phyloP scores from a whole-genome alignment of 2,113 vertebrate genomes.

The Pao palembangensis region DNA sequence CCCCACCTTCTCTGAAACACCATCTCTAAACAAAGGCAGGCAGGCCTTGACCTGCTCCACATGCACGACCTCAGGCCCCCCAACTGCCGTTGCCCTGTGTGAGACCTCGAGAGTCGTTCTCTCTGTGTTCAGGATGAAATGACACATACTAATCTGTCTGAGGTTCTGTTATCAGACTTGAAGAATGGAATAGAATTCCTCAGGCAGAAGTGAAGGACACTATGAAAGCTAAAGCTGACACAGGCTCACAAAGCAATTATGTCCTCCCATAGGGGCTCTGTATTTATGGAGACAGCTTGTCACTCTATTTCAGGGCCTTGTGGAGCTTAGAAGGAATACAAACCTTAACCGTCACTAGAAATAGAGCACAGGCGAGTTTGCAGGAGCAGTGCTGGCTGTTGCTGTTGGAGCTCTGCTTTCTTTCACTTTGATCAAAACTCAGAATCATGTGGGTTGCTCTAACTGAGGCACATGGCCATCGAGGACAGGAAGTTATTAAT shows the following conservation, averaged over 20 bases:
- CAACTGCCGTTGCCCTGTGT: not conserved
- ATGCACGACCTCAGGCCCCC: constrained; percentile 3
- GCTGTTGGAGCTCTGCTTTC: constrained; percentile 39
- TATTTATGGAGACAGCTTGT: constrained; percentile 74
- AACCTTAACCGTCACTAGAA: constrained; percentile 58
- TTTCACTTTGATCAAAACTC: constrained; percentile 48
- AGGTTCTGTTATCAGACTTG: constrained; percentile 5
- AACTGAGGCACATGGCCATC: not conserved
- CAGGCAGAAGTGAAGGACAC: constrained; percentile 41
- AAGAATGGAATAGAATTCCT: constrained; percentile 13
- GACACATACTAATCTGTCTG: constrained; percentile 16
- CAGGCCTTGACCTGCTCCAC: constrained; percentile 45
- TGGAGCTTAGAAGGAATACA: constrained; percentile 50
- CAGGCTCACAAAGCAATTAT: constrained; percentile 66
- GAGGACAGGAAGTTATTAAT: not conserved
- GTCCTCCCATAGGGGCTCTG: constrained; percentile 43
- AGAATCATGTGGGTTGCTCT: not conserved
- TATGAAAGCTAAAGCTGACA: constrained; percentile 28
- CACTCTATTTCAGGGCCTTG: constrained; percentile 71
- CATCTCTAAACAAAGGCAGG: constrained; percentile 48
- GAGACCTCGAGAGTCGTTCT: constrained; percentile 1
- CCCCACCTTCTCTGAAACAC: constrained; percentile 18
- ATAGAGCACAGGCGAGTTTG: constrained; percentile 54
- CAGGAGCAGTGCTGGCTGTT: constrained; percentile 19
- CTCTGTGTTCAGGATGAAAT: constrained; percentile 14